Evolutionary conservation across 1,140 invertebrate genomes (phyloP), one percentile per base, ranked within the genome.

Genomic region (Holotrichia oblita): DNA sequence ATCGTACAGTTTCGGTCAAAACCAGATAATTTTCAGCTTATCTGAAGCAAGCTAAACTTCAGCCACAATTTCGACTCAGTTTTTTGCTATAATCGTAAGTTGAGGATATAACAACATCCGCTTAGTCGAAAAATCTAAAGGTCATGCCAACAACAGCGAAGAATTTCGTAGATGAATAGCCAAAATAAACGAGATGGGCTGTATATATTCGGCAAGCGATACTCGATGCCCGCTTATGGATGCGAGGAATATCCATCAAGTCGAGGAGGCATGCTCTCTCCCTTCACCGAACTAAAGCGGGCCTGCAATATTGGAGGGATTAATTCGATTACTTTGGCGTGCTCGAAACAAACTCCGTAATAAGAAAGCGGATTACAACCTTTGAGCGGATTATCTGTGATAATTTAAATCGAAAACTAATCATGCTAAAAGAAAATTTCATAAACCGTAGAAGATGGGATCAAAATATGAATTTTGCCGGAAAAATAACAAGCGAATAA

Each of bases 361-460:
- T 55, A 55, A 55, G 48, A 55, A 55, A 55, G 48, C 48, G 48
- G 48, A 55, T 55, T 55, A 55, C 48, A 55, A 55, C 14, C 17
- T 55, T 55, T 55, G 48, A 55, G 48, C 12, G 48, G 48, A 55
- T 55, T 55, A 55, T 17, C 14, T 17, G 14, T 17, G 48, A 17
- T 55, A 55, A 55, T 55, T 55, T 55, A 55, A 55, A 55, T 55
- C 17, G 48, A 55, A 55, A 55, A n/a, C n/a, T 55, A 55, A 55
- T 55, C n/a, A n/a, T 14, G 44, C 14, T 17, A 17, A 17, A n/a
- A n/a, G 48, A 55, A 17, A 17, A n/a, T 55, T 17, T 55, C 14
- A 55, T 55, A 55, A 17, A 55, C 12, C 12, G n/a, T 17, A 10
- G 42, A 10, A 44, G 42, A 44, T 14, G 8, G 14, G 42, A 17